Percentiles rank a stretch among this genome's conserved stretches.
These are phyloP conservation scores for Papilio elwesi DNA, from an alignment of 2,888 invertebrate species.

Conservation along the genomic window DNA sequence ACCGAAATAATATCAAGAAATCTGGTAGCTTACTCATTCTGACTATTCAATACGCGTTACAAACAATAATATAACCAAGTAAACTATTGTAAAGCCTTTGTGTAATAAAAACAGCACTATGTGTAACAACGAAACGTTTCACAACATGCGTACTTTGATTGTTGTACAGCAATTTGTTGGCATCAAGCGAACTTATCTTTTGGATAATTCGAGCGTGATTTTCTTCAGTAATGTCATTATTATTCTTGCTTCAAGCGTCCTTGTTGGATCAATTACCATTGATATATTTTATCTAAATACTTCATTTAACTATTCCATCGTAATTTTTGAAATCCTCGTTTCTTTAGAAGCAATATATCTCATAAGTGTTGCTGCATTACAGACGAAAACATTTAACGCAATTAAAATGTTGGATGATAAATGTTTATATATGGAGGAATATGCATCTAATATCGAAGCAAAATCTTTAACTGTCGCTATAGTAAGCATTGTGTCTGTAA, in stretches of 20 bases:
- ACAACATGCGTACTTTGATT: conserved; percentile 45
- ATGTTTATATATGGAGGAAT: conserved; percentile 51
- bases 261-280: conserved; percentile 43
- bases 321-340: conserved; percentile 50
- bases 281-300: conserved; percentile 47
- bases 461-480: conserved; percentile 44
- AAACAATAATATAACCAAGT: background rate
- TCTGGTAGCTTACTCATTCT: background rate
- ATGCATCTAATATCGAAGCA: conserved; percentile 45
- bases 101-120: background rate
- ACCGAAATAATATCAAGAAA: too few relatives aligned
- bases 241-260: conserved; percentile 37
- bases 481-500: conserved; percentile 46
- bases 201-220: conserved; percentile 46
- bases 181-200: conserved; percentile 60
- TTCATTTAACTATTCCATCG: conserved; percentile 22
- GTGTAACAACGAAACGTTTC: conserved; percentile 30
- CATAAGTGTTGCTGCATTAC: conserved; percentile 46
- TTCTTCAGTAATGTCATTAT: conserved; percentile 53
- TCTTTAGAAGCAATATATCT: conserved; percentile 51
- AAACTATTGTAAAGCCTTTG: background rate
- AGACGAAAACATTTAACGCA: conserved; percentile 48
- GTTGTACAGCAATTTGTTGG: conserved; percentile 59
- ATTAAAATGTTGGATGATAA: conserved; percentile 58
- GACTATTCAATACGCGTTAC: background rate